Base-by-base conservation (phyloP, 2,888 invertebrate genomes). In the Bombylius major region DNA sequence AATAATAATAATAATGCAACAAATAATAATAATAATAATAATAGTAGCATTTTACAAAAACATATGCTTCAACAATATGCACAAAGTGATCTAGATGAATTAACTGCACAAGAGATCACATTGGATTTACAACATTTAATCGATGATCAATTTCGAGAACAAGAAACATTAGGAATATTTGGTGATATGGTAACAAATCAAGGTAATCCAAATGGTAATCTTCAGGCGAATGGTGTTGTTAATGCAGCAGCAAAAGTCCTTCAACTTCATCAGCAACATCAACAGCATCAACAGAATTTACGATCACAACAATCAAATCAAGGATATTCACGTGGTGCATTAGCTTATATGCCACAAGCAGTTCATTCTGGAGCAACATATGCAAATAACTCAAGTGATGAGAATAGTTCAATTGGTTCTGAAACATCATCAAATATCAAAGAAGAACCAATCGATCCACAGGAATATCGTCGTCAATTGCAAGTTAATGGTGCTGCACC, bases 311-410 rank as follows among this genome's bases (percentile, higher is more conserved):
- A 63, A 55, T 61, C 62, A 53, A 63, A 69, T 51, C 67, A 66
- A 56, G 65, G 67, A 6, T 74, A 74, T 65, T 82, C 85, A 4
- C 75, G 89, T 59, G 86, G 86, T 33, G 86, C 89, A 0, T 72
- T 92, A 57, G 89, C 90, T 23, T 92, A 92, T 67, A 91, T 93
- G 89, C 93, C 93, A 1, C 93, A 93, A 73, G 89, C 91, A 31
- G 91, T 92, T 5, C 90, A 91, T 71, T 88, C 73, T 4, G 71
- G 70, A 53, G 75, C 75, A 55, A 70, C 72, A 23, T 75, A 75
- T 61, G 76, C 73, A 64, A 74, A 73, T 58, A 77, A 77, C 63
- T 78, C 78, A 59, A 78, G 78, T 66, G 78, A 79, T 65, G 79
- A 79, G 64, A 79, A 79, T 64, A 78, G 78, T 60, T 79, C 78